Conservation (phyloP, 2,113 vertebrate species). For the Mormoops blainvillei region DNA sequence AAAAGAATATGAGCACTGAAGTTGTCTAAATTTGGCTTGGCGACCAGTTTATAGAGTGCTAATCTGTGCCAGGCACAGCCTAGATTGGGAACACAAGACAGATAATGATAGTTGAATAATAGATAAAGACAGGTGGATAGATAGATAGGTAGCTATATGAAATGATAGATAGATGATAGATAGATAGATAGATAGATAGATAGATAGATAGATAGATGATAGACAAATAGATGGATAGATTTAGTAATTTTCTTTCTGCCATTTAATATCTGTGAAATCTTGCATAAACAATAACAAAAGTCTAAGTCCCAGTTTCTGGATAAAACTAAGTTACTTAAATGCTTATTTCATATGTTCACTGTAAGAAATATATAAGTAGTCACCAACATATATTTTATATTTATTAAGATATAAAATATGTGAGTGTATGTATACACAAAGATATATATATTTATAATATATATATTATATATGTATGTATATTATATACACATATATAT, state of each 20-base stretch:
- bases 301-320: not conserved
- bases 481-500: too few species aligned
- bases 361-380: not conserved
- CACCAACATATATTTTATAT: not conserved
- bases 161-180: not conserved
- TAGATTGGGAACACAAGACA: not conserved
- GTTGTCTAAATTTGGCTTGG: not conserved
- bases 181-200: too few species aligned
- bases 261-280: not conserved
- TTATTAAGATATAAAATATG: not conserved
- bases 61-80: not conserved
- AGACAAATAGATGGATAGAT: not conserved
- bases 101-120: not conserved
- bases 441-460: not conserved
- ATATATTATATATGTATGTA: too few species aligned
- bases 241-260: not conserved
- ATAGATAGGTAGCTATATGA: not conserved
- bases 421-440: not conserved
- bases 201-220: too few species aligned
- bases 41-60: too few species aligned
- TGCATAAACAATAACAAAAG: not conserved
- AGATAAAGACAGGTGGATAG: not conserved
- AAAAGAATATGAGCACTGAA: not conserved
- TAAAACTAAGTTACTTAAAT: not conserved
- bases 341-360: not conserved